These are phyloP conservation scores for Falco peregrinus DNA, from an alignment of 2,797 vertebrate genomes.

Conservation along the genomic window DNA sequence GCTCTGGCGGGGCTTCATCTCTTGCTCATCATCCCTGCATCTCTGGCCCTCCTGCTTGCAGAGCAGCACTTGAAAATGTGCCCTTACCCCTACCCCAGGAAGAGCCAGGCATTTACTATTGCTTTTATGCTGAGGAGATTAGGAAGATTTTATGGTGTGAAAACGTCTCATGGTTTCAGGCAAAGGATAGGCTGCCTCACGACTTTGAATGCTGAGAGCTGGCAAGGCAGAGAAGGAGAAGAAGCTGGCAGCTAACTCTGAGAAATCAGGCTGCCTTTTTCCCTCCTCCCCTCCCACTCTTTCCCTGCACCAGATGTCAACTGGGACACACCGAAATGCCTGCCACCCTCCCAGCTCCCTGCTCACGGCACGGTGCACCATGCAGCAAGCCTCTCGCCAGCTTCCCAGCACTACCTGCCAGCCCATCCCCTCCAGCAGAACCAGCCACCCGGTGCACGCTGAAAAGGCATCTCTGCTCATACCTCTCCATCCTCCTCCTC, in stretches of 20 bases:
- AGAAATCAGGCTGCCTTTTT: background rate
- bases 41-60: background rate
- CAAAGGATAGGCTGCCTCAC: background rate
- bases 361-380: accelerated
- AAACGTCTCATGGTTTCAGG: background rate
- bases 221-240: background rate
- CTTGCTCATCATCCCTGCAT: accelerated
- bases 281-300: background rate
- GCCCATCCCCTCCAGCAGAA: background rate
- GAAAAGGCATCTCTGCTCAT: background rate
- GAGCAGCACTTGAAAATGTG: background rate
- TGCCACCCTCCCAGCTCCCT: background rate
- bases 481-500: background rate
- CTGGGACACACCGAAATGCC: background rate
- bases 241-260: background rate
- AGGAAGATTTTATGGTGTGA: background rate
- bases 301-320: constrained; percentile 46
- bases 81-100: background rate
- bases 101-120: background rate
- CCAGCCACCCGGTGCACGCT: background rate
- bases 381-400: background rate
- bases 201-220: background rate
- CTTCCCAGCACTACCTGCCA: background rate
- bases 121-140: background rate
- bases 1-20: background rate